Base-by-base conservation (phyloP, 2,113 vertebrate genomes). In the Syrmaticus mikado region DNA sequence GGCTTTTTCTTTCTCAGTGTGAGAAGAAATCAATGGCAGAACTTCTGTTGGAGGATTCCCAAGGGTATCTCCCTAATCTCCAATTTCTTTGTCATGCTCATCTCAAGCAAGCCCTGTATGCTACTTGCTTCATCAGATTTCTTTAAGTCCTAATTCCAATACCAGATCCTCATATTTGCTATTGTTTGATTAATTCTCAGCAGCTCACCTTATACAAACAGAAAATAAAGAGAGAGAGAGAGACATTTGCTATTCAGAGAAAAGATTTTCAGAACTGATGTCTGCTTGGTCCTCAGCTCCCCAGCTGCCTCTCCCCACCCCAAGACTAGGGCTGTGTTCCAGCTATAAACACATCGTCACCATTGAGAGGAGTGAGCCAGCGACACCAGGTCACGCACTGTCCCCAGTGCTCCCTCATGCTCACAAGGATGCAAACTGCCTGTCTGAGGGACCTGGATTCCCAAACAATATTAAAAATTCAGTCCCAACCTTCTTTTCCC, bases 391-490 rank as follows among this genome's bases (percentile, higher is more conserved):
- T 93, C 92, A 78, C 0, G 0, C 50, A 43, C 50, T 78, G 64
- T 91, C 68, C 76, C 72, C 60, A 12, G 45, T 53, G 14, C 5
- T 95, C 79, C 75, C 64, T 82, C 1, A 0, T 60, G 80, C 46
- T 96, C 65, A 61, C 30, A 57, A 71, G 68, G 85, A 85, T 45
- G 76, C 70, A 4, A 25, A 11, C 24, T 0, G 0, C 65, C 57
- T 86, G 80, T 78, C 90, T 81, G 60, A 74, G 93, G 92, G 90
- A 68, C 52, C n/a, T 85, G 57, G 46, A 93, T 86, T 96, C 95
- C 90, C 93, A 96, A 93, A 88, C 73, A 84, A 3, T 46, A 93
- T 94, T 96, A 96, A 96, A 95, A 93, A 95, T 94, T 89, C 73
- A 94, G 28, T 67, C 88, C 41, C 55, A 92, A 32, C 38, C 80